phyloP scores from a whole-genome alignment of 2,888 invertebrate genomes.

The Lepidochrysops patricia region DNA sequence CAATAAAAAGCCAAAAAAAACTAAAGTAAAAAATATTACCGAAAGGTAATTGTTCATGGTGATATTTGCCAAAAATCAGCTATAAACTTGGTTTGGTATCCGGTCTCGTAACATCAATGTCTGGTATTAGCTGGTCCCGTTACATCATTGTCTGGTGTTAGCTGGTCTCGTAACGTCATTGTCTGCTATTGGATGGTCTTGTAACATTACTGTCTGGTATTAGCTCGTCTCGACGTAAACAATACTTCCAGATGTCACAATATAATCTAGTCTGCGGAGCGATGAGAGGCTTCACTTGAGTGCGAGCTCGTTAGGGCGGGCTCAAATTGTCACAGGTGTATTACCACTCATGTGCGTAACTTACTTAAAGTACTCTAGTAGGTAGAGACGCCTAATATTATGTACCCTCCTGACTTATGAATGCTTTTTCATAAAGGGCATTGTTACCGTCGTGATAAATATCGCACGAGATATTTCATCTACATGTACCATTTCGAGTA shows the following conservation, averaged over 20 bases:
- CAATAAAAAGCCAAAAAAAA: too few species aligned
- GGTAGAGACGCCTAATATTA: neutral
- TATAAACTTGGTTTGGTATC: too few species aligned
- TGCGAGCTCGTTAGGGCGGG: slow-evolving; percentile 63
- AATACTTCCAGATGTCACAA: slow-evolving; percentile 58
- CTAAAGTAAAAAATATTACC: too few species aligned
- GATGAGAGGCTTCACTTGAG: slow-evolving; percentile 47
- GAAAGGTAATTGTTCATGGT: too few species aligned
- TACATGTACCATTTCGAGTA: neutral
- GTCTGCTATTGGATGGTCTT: neutral
- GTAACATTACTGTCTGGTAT: too few species aligned
- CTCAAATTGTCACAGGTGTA: slow-evolving; percentile 53
- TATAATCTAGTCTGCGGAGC: slow-evolving; percentile 47
- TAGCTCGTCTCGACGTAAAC: slow-evolving; percentile 42
- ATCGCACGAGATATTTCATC: neutral
- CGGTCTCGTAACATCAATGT: too few species aligned
- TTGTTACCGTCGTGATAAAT: neutral
- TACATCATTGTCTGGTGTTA: too few species aligned
- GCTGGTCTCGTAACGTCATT: neutral
- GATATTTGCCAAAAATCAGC: too few species aligned
- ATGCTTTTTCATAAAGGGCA: neutral
- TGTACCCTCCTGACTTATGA: neutral
- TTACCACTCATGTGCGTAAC: slow-evolving; percentile 45
- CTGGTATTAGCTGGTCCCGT: too few species aligned
- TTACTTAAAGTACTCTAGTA: slow-evolving; percentile 28